These are phyloP conservation scores for Actinemys pallida DNA, from an alignment of 2,113 vertebrate species.

Conservation along the genomic window DNA sequence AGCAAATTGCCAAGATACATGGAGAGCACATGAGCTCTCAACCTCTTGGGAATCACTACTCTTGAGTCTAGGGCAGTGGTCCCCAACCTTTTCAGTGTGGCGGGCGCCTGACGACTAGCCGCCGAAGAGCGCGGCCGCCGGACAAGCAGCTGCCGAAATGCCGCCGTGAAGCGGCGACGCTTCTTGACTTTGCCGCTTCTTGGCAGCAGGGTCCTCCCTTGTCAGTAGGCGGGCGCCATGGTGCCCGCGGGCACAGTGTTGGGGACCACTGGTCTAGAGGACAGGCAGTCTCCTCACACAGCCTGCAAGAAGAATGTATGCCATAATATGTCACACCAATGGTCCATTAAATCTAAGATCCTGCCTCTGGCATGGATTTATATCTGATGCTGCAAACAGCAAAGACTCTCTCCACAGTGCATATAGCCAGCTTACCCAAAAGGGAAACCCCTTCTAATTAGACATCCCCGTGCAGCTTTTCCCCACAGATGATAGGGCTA, in stretches of 20 bases:
- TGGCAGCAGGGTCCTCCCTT: too few species aligned
- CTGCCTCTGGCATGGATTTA: background rate
- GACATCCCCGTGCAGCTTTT: background rate
- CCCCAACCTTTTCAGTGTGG: too few species aligned
- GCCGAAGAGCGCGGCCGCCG: too few species aligned
- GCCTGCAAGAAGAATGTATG: background rate
- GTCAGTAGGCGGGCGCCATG: too few species aligned
- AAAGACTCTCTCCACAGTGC: background rate
- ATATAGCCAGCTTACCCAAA: fast-evolving
- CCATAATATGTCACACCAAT: background rate
- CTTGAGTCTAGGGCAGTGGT: background rate
- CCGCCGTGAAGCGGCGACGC: too few species aligned
- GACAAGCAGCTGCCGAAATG: too few species aligned
- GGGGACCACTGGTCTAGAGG: background rate
- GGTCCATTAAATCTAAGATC: background rate
- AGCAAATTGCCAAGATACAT: background rate
- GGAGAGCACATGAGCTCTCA: background rate
- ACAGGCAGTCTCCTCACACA: background rate
- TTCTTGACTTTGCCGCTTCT: too few species aligned
- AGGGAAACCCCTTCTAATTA: background rate
- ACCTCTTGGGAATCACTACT: background rate
- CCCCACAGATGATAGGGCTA: background rate
- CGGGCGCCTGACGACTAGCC: too few species aligned
- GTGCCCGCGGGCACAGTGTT: too few species aligned
- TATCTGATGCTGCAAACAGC: background rate